Base-by-base conservation (phyloP, 2,797 vertebrate species). In the Acomys russatus region DNA sequence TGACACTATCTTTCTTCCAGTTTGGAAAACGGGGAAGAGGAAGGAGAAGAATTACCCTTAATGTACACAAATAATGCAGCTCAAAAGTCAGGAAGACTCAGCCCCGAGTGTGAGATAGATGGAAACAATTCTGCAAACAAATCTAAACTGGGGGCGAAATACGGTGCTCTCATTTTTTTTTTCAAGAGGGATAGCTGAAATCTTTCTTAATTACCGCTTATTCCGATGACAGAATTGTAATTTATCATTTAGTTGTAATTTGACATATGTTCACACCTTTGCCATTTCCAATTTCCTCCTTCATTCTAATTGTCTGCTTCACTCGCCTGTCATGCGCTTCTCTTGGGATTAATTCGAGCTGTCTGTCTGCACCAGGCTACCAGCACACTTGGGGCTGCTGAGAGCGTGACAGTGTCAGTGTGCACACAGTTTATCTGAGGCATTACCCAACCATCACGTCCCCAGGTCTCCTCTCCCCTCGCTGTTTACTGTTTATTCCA, bases 181-280 rank as follows among this genome's bases (percentile, higher is more conserved):
- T 98, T 66, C 96, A 94, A 96, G 98, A 98, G 88, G 97, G 97
- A 97, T 97, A 98, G 98, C 98, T 97, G 98, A 98, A 99, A 99
- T 99, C 98, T 98, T 99, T 99, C 98, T 99, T 99, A 99, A 99
- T 99, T 99, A 99, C 98, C 96, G 97, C 98, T 98, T 99, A 99
- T 99, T 99, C 99, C 99, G 99, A 99, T 99, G 99, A 99, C 99
- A 99, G 99, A 99, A 99, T 99, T 99, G 99, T 99, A 99, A 99
- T 99, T 99, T 99, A 99, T 99, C 99, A 99, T 99, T 99, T 99
- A 99, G 99, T 99, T 99, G 99, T 99, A 99, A 99, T 99, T 99
- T 99, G 99, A 99, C 99, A 99, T 99, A 99, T 99, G 99, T 99
- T 99, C 98, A 99, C 99, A 99, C 99, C 99, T 99, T 99, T 99